Base-by-base conservation (phyloP, 2,797 vertebrate species). In the Huso huso region DNA sequence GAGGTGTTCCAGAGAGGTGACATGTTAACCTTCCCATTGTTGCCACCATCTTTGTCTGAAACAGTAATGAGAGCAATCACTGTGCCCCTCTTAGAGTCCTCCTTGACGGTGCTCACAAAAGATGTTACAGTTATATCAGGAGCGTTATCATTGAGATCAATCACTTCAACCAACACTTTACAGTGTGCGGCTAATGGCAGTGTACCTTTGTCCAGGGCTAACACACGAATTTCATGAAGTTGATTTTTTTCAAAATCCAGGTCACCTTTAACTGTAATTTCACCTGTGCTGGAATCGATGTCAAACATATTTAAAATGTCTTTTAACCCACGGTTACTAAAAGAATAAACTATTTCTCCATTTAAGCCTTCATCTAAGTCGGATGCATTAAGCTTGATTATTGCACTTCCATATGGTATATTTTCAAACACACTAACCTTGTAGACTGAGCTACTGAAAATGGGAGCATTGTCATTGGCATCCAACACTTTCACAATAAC, bases 31-130 rank as follows among this genome's bases (percentile, higher is more conserved):
- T 84, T 76, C 10, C 87, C 87, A 74, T 97, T 95, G 70, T 71
- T 77, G 10, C 89, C 91, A 0, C 89, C 87, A 72, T 97, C 95
- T 61, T 83, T 87, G 69, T 97, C 94, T 8, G 80, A 93, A 68
- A 97, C 89, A 0, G 91, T 93, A 74, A 97, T 88, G 6, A 95
- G 82, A n/a, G 92, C 93, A 69, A 95, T 91, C 64, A 94, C 88
- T 1, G 94, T 94, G 49, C 88, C 91, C 1, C 70, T 55, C 0
- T 81, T 77, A 1, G 91, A 89, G 69, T 94, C 89, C 62, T 97
- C 95, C 0, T 81, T 87, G 52, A 95, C 87, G 0, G 86, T 73
- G 60, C 87, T 89, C 49, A 89, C 87, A 62, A 94, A 74, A n/a
- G 91, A 93, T 0, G 90, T 94, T 48, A 96, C 78, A 50, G 85